A percentile compares a stretch with the other conserved stretches of the same genome.
phyloP scores from a whole-genome alignment of 2,888 invertebrate species.

The Macrophya annulata region DNA sequence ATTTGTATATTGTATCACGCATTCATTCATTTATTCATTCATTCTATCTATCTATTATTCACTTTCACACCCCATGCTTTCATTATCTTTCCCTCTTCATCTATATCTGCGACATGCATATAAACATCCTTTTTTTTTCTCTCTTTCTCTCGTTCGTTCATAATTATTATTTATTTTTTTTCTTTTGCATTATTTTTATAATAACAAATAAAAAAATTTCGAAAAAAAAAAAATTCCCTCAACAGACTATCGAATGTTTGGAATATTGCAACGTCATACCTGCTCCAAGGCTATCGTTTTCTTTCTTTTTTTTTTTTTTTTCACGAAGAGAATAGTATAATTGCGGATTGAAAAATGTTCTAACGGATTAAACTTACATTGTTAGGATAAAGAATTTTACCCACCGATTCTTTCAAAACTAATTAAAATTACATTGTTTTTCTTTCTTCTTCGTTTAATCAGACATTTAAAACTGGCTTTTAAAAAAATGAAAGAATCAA shows the following conservation, averaged over 20 bases:
- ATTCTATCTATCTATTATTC: slow-evolving; percentile 35
- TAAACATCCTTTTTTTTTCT: not conserved
- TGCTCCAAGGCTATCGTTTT: slow-evolving; percentile 65
- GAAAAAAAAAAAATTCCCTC: not conserved
- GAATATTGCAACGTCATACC: slow-evolving; percentile 76
- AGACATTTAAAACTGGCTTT: slow-evolving; percentile 14
- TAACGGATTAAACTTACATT: no score
- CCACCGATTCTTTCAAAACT: not conserved
- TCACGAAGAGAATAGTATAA: not conserved
- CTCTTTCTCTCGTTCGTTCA: slow-evolving; percentile 53
- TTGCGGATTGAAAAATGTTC: not conserved
- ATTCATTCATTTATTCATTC: not conserved
- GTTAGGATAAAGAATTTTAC: not conserved
- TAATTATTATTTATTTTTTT: no score
- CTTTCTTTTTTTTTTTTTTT: not conserved
- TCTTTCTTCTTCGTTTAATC: not conserved
- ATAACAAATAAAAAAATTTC: not conserved
- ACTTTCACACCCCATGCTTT: not conserved
- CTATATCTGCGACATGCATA: no score
- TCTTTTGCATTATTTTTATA: slow-evolving; percentile 5
- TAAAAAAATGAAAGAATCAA: slow-evolving; percentile 24
- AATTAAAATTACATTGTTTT: slow-evolving; percentile 15
- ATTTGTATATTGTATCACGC: slow-evolving; percentile 31
- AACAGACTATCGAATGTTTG: slow-evolving; percentile 62
- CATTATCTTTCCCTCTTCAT: no score